These are phyloP conservation scores for Drosophila ogumai DNA, from an alignment of 1,140 invertebrate species.

Conservation along the genomic window DNA sequence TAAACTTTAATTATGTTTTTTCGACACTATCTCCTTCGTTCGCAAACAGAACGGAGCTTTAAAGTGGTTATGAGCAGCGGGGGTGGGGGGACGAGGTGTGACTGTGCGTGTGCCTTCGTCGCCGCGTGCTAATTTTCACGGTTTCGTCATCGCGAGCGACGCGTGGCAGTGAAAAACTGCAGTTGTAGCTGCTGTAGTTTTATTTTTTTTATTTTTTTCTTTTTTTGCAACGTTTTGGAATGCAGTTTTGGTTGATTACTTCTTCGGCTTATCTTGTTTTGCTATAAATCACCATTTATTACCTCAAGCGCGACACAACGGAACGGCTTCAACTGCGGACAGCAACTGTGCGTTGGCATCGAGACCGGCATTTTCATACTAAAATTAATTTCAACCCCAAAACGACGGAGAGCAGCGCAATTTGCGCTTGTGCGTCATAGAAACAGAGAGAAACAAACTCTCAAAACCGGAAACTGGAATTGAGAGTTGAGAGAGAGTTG, in stretches of 20 bases:
- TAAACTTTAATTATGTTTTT: slow-evolving; percentile 34
- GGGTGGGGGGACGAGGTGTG: not conserved
- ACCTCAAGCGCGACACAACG: slow-evolving; percentile 40
- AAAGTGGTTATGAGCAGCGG: slow-evolving; percentile 3
- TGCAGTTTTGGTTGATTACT: slow-evolving; percentile 46
- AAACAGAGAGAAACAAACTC: slow-evolving; percentile 17
- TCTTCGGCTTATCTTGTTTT: slow-evolving; percentile 35
- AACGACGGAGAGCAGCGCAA: slow-evolving; percentile 3
- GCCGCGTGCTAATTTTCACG: slow-evolving; percentile 46
- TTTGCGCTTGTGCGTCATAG: slow-evolving; percentile 17
- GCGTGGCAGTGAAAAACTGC: slow-evolving; percentile 42
- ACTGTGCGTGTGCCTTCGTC: slow-evolving; percentile 7
- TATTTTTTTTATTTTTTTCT: not conserved
- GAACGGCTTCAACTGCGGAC: slow-evolving; percentile 26
- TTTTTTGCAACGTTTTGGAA: slow-evolving; percentile 34
- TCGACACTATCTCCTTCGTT: slow-evolving; percentile 24
- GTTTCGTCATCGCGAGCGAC: slow-evolving; percentile 36
- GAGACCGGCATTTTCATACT: slow-evolving; percentile 49
- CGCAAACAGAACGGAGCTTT: slow-evolving; percentile 26
- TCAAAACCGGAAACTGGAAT: slow-evolving; percentile 22
- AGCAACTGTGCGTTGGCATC: slow-evolving; percentile 45
- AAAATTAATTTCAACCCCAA: slow-evolving; percentile 49
- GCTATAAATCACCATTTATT: slow-evolving; percentile 23
- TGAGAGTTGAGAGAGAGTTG: not conserved
- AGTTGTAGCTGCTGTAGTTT: slow-evolving; percentile 16